Evolutionary conservation across 1,140 invertebrate genomes (phyloP).

Genomic region (Lineus longissimus): DNA sequence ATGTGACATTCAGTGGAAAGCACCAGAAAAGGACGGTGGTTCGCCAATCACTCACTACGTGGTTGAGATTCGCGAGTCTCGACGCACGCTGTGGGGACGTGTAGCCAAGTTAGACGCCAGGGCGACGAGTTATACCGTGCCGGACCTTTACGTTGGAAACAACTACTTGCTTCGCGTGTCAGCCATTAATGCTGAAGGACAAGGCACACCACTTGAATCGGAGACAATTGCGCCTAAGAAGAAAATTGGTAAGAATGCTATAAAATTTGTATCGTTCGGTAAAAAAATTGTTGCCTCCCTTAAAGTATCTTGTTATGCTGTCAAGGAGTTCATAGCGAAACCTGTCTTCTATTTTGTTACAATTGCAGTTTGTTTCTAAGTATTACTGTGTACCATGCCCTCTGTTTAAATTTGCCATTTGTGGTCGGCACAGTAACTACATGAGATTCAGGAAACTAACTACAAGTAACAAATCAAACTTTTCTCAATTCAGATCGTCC

Average conservation of each 20-base stretch:
- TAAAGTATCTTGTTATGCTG: no score
- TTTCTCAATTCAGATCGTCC: no score
- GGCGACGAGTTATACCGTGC: conserved; percentile 60
- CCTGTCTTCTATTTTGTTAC: no score
- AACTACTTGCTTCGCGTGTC: conserved; percentile 91
- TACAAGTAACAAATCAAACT: no score
- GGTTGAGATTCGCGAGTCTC: conserved; percentile 86
- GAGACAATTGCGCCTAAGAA: conserved; percentile 55
- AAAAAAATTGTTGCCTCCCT: no score
- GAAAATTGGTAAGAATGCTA: conserved; percentile 28
- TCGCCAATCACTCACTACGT: conserved; percentile 90
- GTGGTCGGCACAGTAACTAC: no score
- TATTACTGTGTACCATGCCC: no score
- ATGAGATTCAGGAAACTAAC: no score
- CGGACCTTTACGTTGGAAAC: conserved; percentile 69
- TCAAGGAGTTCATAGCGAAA: no score
- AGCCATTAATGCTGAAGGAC: conserved; percentile 83
- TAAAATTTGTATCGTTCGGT: not conserved
- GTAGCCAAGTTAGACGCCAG: conserved; percentile 64
- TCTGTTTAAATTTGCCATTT: no score
- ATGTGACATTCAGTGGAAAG: conserved; percentile 85
- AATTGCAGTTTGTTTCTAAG: no score
- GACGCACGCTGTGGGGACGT: conserved; percentile 66
- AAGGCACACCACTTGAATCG: conserved; percentile 70
- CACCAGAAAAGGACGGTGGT: conserved; percentile 90